Base-by-base conservation (phyloP, 2,113 vertebrate genomes). In the Amazona vittata region DNA sequence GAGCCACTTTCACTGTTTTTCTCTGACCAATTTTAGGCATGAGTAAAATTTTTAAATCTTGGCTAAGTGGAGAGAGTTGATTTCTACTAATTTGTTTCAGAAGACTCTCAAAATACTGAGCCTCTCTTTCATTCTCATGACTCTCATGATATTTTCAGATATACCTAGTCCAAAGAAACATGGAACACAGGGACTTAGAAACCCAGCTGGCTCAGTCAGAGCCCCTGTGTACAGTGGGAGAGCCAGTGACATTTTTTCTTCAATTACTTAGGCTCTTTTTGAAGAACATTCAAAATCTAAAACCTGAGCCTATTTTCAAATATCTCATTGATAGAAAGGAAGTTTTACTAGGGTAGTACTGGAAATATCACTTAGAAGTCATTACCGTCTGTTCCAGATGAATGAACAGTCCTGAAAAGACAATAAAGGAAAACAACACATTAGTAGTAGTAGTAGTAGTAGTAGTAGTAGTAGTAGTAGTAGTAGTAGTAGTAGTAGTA, bases 281-380 rank as follows among this genome's bases (percentile, higher is more conserved):
- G 35, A 96, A 90, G 24, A 80, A 77, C 15, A 33, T 19, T 64
- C 8, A 90, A 83, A 91, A 90, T 43, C 5, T 70, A 74, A 94
- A 93, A 59, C 50, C 50, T 78, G 21, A 89, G 21, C 12, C 43
- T 41, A 22, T 86, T 86, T 93, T 28, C 49, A 94, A 77, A 71
- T 60, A 67, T 28, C 8, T 50, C 25, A 41, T 29, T 75, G 35
- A 43, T 6, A 87, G 62, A 6, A 70, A 74, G 2, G 20, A 85
- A 24, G 3, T 50, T 83, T 90, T 90, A 60, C 25, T 46, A 7
- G 11, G 5, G 1, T 31, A 53, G 55, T 46, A 57, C 3, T 53
- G 15, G 52, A 83, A 89, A 52, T 47, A 49, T 31, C 26, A 63
- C 76, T 71, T 86, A 70, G 62, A 93, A 88, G 15, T 62, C 39